Base-by-base conservation (phyloP, 2,113 vertebrate species). In the Hippocampus comes region DNA sequence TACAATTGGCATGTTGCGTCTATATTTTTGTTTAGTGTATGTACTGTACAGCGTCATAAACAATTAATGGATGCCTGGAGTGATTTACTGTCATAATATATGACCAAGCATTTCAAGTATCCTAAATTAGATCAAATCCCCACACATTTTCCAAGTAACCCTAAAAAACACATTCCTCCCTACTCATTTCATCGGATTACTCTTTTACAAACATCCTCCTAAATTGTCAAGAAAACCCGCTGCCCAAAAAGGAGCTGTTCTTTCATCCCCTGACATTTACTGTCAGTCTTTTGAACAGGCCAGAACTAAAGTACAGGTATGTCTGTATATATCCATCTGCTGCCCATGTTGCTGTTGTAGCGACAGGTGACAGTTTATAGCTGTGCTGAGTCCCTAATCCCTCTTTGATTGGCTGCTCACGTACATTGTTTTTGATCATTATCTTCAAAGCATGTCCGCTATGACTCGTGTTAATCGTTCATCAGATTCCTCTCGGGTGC, bases 391-490 rank as follows among this genome's bases (percentile, higher is more conserved):
- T 57, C 57, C 65, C 43, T 72, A 56, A 73, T 25, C 65, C 38
- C 53, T n/a, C 70, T 68, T 78, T 68, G 25, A 68, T 57, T 38
- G 66, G 43, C 18, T 53, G 1, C 57, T 59, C 15, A n/a, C 34
- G 23, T 67, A 27, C 9, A 48, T 42, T 71, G 20, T 63, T 61
- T 34, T 23, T 67, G 25, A 75, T n/a, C 34, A 27, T 73, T 61
- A 59, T 59, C 56, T 15, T 60, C 59, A 64, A 43, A 12, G 9
- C 27, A 25, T 20, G 25, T 5, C 9, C 20, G 23, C 8, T 59
- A 34, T 64, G 74, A 72, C 15, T 61, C 17, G 43, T 70, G 51
- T 78, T 76, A 76, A 78, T 73, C 8, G 72, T 79, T 80, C 12
- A 5, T 64, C 61, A 1, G 4, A 34, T 63, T 72, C 57, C 25